phyloP scores from a whole-genome alignment of 1,140 invertebrate species.

The Drosophila mayri region DNA sequence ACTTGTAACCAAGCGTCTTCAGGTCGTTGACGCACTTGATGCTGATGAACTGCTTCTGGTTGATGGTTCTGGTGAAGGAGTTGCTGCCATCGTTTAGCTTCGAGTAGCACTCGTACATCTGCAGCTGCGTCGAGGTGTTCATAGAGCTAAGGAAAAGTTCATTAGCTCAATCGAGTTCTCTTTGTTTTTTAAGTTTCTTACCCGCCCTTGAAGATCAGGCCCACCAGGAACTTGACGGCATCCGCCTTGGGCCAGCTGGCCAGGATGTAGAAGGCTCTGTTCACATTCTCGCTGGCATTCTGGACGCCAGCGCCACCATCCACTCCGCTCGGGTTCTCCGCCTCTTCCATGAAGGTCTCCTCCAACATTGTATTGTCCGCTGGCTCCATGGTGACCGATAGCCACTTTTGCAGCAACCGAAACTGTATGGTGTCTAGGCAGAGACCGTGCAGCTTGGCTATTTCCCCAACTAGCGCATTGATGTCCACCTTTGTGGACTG shows the following conservation, averaged over 20 bases:
- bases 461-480: conserved; percentile 86
- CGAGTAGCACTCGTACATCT: conserved; percentile 82
- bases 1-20: conserved; percentile 80
- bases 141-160: conserved; percentile 30
- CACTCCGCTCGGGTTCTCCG: conserved; percentile 14
- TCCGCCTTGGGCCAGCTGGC: conserved; percentile 72
- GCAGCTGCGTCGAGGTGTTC: conserved; percentile 79
- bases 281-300: conserved; percentile 73
- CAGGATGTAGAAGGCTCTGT: conserved; percentile 78
- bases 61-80: conserved; percentile 70
- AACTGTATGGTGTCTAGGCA: conserved; percentile 70
- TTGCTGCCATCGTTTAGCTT: conserved; percentile 79
- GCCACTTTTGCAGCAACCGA: conserved; percentile 77
- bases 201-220: conserved; percentile 74
- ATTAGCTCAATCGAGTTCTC: not conserved
- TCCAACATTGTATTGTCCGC: conserved; percentile 67
- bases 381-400: conserved; percentile 70
- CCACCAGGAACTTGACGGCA: conserved; percentile 69
- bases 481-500: conserved; percentile 86
- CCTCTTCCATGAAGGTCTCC: conserved; percentile 79
- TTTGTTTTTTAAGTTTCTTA: conserved; percentile 22
- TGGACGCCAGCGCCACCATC: conserved; percentile 26
- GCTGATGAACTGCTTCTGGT: conserved; percentile 76
- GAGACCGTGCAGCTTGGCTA: conserved; percentile 84
- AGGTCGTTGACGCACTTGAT: conserved; percentile 82